Evolutionary conservation across 1,140 invertebrate genomes (phyloP), one percentile per base, ranked within the genome.

Genomic region (Magallana gigas): DNA sequence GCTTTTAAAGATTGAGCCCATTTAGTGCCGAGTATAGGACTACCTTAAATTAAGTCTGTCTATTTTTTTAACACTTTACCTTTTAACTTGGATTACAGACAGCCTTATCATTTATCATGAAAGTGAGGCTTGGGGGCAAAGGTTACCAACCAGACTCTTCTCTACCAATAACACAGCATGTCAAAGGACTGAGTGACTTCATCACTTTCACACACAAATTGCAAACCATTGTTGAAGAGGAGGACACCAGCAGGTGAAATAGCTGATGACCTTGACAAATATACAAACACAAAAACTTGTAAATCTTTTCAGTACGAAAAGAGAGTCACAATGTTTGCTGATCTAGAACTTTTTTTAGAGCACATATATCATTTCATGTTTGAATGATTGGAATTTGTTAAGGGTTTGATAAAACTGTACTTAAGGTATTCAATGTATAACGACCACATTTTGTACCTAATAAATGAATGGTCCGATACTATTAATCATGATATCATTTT

Each of bases 151-250:
- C 94, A 14, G 89, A 92, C 64, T 82, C 86, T 12, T 86, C 91
- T 57, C 91, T 88, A 85, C 91, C 93, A 4, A 88, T 95, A 60
- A 62, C 88, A 16, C 85, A 87, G 16, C 91, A 94, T 89, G 91
- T 94, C 5, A 95, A 95, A 88, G 93, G 93, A 11, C 84, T 95
- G 14, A 91, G 92, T 12, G 89, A 93, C 12, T 94, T 95, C 88
- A 91, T 93, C 8, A 91, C 93, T n/a, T 86, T 94, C 5, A 91
- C 94, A 29, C 93, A 94, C 23, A 94, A 93, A 56, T 89, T 95
- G 82, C 94, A 94, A 85, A 93, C 91, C n/a, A 84, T 95, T 8
- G 87, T 94, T 14, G 94, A 95, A 88, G 94, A 95, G 59, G 92
- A 94, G 36, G 11, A 85, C 29, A 89, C 93, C 80, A 85, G 87